Base-by-base conservation (phyloP, 2,113 vertebrate species). In the Microtus montanus region DNA sequence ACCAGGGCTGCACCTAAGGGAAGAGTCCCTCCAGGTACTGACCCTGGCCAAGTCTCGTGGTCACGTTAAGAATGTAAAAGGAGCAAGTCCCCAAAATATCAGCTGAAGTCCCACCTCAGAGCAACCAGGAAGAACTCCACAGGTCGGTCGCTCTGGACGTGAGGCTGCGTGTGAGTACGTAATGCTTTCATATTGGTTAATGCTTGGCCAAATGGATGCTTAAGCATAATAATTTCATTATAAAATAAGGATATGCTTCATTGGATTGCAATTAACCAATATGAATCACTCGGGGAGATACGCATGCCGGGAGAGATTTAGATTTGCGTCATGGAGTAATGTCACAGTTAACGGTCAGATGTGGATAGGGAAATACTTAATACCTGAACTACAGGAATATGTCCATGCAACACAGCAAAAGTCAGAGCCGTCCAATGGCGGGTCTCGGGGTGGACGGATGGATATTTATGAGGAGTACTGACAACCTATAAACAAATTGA, bases 341-440 rank as follows among this genome's bases (percentile, higher is more conserved):
- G 98, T 68, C 97, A 61, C 97, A 97, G 96, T 96, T 93, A 97
- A 97, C 96, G 92, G 97, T 98, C 97, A 97, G 98, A 97, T 98
- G 98, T 98, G 98, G 98, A 95, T 96, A 98, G 98, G 98, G 98
- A 98, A 98, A 98, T 98, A 97, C 96, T 96, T 98, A 98, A 98
- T 99, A 99, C 99, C 99, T 99, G 99, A 98, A 99, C 99, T 98
- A 99, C 99, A 98, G 99, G 99, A 98, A 99, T 99, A 98, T 99
- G 99, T 99, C 99, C 99, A 97, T 99, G 99, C 97, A 99, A 99
- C 98, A 99, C 99, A 97, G 99, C 99, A 98, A 99, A 99, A 98
- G 99, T 99, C 99, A 99, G 99, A 97, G 99, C 99, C 97, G 99
- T 99, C 99, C 99, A 99, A 99, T 99, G 99, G 98, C 99, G 99